Percentiles rank a stretch among this genome's conserved stretches.
phyloP scores from a whole-genome alignment of 92 coral and sea anemone genomes.

The Porites evermanni region DNA sequence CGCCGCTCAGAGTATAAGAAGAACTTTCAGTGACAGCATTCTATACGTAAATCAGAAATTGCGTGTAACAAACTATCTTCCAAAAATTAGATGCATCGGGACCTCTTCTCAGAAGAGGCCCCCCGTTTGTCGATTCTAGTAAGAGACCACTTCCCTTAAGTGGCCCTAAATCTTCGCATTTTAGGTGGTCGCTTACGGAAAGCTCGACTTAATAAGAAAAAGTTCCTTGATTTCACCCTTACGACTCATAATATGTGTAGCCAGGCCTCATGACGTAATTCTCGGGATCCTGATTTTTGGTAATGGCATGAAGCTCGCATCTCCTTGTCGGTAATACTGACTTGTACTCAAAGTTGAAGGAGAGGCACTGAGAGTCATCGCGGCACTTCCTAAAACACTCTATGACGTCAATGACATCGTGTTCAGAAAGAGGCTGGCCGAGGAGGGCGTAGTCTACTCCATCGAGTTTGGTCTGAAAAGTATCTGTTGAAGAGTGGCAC shows the following conservation, averaged over 20 bases:
- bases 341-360: conserved; percentile 10
- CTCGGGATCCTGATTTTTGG: not conserved
- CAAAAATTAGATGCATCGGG: no score
- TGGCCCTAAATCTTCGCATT: no score
- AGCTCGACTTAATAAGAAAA: not conserved
- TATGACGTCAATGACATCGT: conserved; percentile 4
- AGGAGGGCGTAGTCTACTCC: not conserved
- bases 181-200: not conserved
- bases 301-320: not conserved
- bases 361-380: conserved; percentile 25
- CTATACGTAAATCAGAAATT: no score
- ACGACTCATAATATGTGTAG: conserved; percentile 7
- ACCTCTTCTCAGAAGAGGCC: no score
- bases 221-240: not conserved
- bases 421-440: not conserved
- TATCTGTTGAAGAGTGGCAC: not conserved
- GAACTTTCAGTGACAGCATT: no score
- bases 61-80: no score
- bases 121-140: no score
- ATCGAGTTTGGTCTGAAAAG: not conserved
- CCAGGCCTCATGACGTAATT: conserved; percentile 19
- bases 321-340: conserved; percentile 7
- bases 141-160: no score
- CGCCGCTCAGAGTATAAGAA: no score
- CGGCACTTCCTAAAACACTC: conserved; percentile 14